Evolutionary conservation across 1,140 invertebrate species (phyloP), one percentile per base, ranked within the genome.

Genomic region (Aradophagus sp.): DNA sequence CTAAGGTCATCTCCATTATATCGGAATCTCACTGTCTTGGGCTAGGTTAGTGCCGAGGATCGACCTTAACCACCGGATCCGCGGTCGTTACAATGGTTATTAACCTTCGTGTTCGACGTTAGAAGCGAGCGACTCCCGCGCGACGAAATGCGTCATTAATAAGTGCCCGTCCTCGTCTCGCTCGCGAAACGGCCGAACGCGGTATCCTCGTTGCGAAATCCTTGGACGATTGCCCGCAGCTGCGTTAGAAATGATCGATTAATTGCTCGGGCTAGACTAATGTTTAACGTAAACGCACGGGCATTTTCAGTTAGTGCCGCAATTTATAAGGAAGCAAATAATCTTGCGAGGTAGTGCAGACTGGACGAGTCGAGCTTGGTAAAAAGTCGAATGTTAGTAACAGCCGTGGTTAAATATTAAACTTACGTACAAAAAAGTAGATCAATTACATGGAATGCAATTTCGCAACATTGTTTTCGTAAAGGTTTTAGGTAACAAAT

Each of bases 1-100:
- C 78, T 69, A 75, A 79, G 81, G 80, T 82, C 81, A 80, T 80
- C 75, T 71, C 74, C 73, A 83, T 84, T 83, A 84, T 80, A 80
- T 77, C 53, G 78, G 82, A 83, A 84, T 84, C 82, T 80, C 55
- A 48, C 75, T 34, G 75, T 58, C 66, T 66, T 67, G 52, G 59
- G 45, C 48, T 68, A 72, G 71, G 62, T 70, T 67, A 65, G 74
- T 74, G 66, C 31, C 55, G 76, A 69, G 70, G 67, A 39, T 65
- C 61, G 67, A 70, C 61, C 59, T 75, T 73, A 76, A 67, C 77
- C 70, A 62, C 62, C 56, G 53, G 34, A 50, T 52, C 69, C 53
- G 20, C 23, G 31, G 48, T 66, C 59, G 55, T 69, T 71, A 80
- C 77, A 79, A 79, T 82, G 74, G 74, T 80, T 80, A 80, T 81